Evolutionary conservation across 2,888 invertebrate genomes (phyloP), one percentile per base, ranked within the genome.

Genomic region (Drosophila mercatorum): DNA sequence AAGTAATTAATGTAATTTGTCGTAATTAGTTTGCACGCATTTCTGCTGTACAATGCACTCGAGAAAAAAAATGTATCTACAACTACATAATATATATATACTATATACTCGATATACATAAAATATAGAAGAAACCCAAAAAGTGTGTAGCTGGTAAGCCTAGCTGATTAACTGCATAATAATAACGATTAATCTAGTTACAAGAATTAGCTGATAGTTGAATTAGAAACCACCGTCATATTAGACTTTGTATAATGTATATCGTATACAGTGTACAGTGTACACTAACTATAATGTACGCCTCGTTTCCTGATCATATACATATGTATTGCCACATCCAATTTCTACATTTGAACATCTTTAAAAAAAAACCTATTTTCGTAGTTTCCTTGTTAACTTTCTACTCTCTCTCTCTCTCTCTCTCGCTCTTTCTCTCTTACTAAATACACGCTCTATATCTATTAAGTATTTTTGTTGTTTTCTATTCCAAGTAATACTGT

Each of bases 161-260:
- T 52, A 56, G 51, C 7, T 12, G 38, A 44, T 43, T 75, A 73
- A 64, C 11, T 57, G 52, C 47, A 67, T 51, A 75, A 55, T 53
- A 58, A 22, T 56, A 17, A 43, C 7, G 11, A 69, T 31, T 61
- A 52, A 22, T 28, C 57, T 58, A 44, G 49, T 58, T 73, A 85
- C 28, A 62, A 68, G 58, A 81, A 73, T 75, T 88, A 86, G 89
- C 66, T 68, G 12, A 82, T 84, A 86, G 88, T 80, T 78, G 82
- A 86, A 68, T 87, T 89, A 86, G 87, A 86, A 89, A 86, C 86
- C 86, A 86, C 86, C 86, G 86, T 87, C 89, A 89, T 86, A 68
- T 84, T 89, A 89, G 89, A 89, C 84, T 84, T 80, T 84, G 76
- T 82, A 85, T 75, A 71, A 74, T 72, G 68, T 83, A 86, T 64